A percentile compares a stretch with the other conserved stretches of the same genome.
Conservation (phyloP, 2,113 vertebrate species). For the Eptesicus fuscus region DNA sequence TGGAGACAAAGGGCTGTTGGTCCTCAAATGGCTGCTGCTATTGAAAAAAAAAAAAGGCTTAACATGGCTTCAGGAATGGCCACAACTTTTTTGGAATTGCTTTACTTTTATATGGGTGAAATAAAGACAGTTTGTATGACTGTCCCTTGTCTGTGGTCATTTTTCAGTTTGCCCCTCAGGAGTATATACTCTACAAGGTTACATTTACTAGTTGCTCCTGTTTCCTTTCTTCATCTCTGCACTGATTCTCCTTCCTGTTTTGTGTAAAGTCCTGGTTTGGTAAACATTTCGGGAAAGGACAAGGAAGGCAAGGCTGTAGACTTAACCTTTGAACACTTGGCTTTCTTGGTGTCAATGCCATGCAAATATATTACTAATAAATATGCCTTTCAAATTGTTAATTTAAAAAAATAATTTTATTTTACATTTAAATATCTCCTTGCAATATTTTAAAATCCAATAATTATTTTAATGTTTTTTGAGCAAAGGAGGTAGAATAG, state of each 20-base stretch:
- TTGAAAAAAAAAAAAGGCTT: slow-evolving; percentile 72
- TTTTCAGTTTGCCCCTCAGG: background rate
- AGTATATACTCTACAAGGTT: background rate
- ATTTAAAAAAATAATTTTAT: slow-evolving; percentile 18
- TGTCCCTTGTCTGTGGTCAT: background rate
- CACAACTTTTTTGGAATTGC: background rate
- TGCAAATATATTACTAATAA: background rate
- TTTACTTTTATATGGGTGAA: slow-evolving; percentile 5
- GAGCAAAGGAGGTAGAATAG: slow-evolving; percentile 27
- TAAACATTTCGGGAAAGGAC: slow-evolving; percentile 28
- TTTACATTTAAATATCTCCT: background rate
- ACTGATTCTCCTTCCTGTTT: slow-evolving; percentile 17
- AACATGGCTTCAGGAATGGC: slow-evolving; percentile 28
- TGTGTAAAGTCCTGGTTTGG: slow-evolving; percentile 1
- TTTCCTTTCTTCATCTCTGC: background rate
- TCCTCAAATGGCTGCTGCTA: slow-evolving; percentile 74
- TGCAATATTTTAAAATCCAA: background rate
- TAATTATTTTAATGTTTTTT: slow-evolving; percentile 7
- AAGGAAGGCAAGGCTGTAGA: background rate
- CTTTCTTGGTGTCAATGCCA: background rate
- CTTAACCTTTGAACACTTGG: background rate
- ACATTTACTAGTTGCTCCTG: background rate
- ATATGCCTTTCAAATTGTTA: background rate
- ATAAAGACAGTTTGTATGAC: background rate
- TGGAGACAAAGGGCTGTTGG: slow-evolving; percentile 48